Percentiles rank a stretch among this genome's conserved stretches.
Conservation (phyloP, 2,888 invertebrate genomes). For the Koerneria pararmatus region DNA sequence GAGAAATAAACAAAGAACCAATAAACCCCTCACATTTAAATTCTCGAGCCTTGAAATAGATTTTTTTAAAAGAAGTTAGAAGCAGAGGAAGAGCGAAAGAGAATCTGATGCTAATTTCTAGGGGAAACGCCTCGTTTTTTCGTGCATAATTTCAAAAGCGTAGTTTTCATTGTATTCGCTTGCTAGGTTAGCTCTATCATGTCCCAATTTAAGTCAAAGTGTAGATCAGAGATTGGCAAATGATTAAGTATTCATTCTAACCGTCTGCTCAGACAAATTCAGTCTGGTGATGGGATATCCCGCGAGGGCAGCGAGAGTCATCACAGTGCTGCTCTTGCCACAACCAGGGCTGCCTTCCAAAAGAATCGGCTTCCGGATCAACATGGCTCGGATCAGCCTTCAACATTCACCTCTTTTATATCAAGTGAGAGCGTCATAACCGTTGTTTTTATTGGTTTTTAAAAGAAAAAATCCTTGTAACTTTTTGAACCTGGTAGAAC, state of each 20-base stretch:
- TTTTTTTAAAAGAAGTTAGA: too few species aligned
- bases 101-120: too few species aligned
- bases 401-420: neutral
- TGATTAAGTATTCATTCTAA: too few species aligned
- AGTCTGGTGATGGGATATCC: conserved; percentile 83
- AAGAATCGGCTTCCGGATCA: conserved; percentile 76
- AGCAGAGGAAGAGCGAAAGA: too few species aligned
- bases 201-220: too few species aligned
- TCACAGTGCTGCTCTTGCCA: conserved; percentile 86
- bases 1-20: conserved; percentile 17
- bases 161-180: too few species aligned
- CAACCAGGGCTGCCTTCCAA: conserved; percentile 92
- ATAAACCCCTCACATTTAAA: conserved; percentile 11
- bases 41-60: conserved; percentile 1
- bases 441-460: neutral
- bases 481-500: too few species aligned
- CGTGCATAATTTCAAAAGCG: too few species aligned
- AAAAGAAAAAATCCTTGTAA: too few species aligned
- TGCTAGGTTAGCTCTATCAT: too few species aligned
- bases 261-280: conserved; percentile 96
- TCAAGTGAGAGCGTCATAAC: neutral
- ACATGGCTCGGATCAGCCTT: conserved; percentile 73
- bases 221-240: too few species aligned
- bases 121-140: too few species aligned
- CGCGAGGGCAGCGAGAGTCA: conserved; percentile 79